These are phyloP conservation scores for Platycnemis pennipes DNA, from an alignment of 2,888 invertebrate genomes.

Conservation along the genomic window DNA sequence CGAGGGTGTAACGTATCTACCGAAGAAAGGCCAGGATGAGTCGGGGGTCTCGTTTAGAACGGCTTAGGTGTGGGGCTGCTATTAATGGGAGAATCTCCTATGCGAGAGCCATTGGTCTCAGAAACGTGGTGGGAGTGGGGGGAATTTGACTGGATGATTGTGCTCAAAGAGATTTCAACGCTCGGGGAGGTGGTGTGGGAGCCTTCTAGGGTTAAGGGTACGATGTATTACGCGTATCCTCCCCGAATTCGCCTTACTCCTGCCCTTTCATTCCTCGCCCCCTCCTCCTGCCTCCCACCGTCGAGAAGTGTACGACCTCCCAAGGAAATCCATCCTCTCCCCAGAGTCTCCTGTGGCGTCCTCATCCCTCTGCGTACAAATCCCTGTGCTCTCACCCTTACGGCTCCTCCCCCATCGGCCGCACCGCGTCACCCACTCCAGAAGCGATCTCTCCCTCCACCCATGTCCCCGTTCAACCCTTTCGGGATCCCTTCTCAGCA, in stretches of 20 bases:
- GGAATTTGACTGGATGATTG: background rate
- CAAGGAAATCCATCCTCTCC: background rate
- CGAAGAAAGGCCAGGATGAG: background rate
- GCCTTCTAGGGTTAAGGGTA: background rate
- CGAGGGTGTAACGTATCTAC: background rate
- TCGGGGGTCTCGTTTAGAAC: background rate
- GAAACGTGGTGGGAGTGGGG: background rate
- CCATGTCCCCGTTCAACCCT: background rate
- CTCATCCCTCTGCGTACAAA: background rate
- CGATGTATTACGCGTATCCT: background rate
- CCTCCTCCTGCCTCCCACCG: background rate
- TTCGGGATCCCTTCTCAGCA: conserved; percentile 11
- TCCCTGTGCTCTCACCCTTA: background rate
- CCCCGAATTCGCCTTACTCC: background rate
- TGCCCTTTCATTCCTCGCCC: background rate
- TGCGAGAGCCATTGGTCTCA: background rate
- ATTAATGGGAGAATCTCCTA: background rate
- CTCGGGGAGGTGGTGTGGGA: background rate
- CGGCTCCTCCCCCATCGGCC: background rate
- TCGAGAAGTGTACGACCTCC: background rate
- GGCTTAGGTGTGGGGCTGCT: background rate
- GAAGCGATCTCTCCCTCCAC: background rate
- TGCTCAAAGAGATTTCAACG: background rate
- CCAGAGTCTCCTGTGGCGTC: background rate
- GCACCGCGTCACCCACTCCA: background rate